A percentile compares a stretch with the other conserved stretches of the same genome.
phyloP scores from a whole-genome alignment of 2,113 vertebrate species.

The Thymallus thymallus region DNA sequence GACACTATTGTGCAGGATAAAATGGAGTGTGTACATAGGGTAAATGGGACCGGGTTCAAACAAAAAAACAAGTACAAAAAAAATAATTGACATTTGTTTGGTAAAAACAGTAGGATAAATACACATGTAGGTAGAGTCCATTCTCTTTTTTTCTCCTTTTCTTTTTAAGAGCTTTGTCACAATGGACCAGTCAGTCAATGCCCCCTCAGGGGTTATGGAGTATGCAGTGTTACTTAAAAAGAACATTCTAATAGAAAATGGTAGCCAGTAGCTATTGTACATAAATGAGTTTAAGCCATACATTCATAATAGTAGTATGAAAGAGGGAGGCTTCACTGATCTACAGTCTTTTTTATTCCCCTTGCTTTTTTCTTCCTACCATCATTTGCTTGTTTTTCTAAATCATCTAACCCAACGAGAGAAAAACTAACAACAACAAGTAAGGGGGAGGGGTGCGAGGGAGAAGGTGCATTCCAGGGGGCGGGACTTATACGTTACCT shows the following conservation, averaged over 20 bases:
- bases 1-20: constrained; percentile 67
- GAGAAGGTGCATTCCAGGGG: constrained; percentile 73
- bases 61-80: constrained; percentile 57
- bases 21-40: constrained; percentile 61
- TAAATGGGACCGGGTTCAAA: constrained; percentile 58
- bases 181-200: constrained; percentile 64
- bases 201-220: constrained; percentile 61
- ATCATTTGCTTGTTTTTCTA: constrained; percentile 54
- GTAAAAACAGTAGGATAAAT: constrained; percentile 84
- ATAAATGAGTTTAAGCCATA: constrained; percentile 69
- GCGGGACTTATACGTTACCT: constrained; percentile 83
- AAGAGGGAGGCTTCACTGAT: constrained; percentile 72
- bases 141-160: constrained; percentile 41
- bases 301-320: constrained; percentile 68
- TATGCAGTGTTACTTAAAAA: constrained; percentile 74
- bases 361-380: constrained; percentile 48
- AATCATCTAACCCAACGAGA: constrained; percentile 66
- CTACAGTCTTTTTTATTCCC: constrained; percentile 67
- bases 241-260: constrained; percentile 78
- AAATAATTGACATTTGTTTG: constrained; percentile 70
- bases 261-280: constrained; percentile 71
- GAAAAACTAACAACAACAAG: constrained; percentile 64
- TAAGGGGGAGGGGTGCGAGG: constrained; percentile 40
- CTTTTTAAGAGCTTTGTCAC: constrained; percentile 66
- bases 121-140: constrained; percentile 71